Base-by-base conservation (phyloP, 2,797 vertebrate species). In the Pangasius macronema region DNA sequence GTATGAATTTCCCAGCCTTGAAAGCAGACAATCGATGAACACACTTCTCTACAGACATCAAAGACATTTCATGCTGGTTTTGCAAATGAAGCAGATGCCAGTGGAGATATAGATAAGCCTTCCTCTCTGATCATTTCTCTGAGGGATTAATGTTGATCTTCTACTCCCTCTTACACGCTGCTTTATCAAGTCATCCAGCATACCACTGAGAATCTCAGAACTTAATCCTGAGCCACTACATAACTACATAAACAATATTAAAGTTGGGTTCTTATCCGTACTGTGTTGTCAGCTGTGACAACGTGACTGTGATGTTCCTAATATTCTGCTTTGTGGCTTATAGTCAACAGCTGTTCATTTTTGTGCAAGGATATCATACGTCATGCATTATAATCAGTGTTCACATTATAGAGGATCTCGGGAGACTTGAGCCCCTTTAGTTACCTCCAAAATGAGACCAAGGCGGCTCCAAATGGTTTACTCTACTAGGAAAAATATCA, bases 1-100 rank as follows among this genome's bases (percentile, higher is more conserved):
- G 4, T 22, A 73, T 24, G 9, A 42, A 73, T 46, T 42, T 24
- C 14, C 27, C 27, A 76, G 46, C 11, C 27, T 76, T 76, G 0
- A 49, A 76, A 51, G 27, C 11, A 27, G 42, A 49, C 24, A 18
- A 22, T n/a, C 24, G 22, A 76, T 49, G 73, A 51, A n/a, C 27
- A 6, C 24, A n/a, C 30, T 73, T 82, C 49, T 63, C 36, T 57
- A 7, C 42, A 59, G 53, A 82, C 53, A 86, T 82, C 85, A 86
- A 82, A 86, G 67, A 24, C 55, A 10, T 33, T 63, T 61, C 79
- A 73, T 13, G 57, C 20, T 82, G 77, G 53, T 49, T 73, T 46
- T 82, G 27, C 14, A 86, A 81, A 70, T 53, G 73, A 76, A 86
- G 63, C 59, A 30, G 46, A 57, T 49, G 63, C 46, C 51, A 72